These are phyloP conservation scores for Vanacampus margaritifer DNA, from an alignment of 2,113 vertebrate genomes.

Conservation along the genomic window DNA sequence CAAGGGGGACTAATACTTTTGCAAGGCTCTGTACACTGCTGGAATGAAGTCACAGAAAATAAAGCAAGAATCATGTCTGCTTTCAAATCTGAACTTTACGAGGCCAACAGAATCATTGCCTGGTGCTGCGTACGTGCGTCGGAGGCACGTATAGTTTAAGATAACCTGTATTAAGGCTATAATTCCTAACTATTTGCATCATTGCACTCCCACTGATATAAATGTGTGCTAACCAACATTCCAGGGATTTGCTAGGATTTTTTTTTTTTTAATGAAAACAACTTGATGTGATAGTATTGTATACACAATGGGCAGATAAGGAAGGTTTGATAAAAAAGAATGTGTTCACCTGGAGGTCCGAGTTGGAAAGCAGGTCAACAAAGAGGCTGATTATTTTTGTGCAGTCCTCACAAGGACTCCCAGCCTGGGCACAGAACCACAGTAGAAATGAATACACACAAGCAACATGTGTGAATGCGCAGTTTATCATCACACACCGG, in stretches of 20 bases:
- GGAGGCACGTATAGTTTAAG: too few species aligned
- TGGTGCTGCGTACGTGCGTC: too few species aligned
- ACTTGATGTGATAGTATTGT: background rate
- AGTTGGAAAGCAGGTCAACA: conserved; percentile 58
- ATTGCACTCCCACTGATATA: conserved; percentile 14
- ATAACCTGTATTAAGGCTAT: background rate
- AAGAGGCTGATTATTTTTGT: conserved; percentile 67
- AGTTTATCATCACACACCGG: background rate
- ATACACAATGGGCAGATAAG: conserved; percentile 25
- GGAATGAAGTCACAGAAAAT: too few species aligned
- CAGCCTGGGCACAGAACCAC: conserved; percentile 46
- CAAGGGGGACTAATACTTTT: too few species aligned
- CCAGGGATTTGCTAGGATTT: background rate
- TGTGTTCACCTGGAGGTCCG: conserved; percentile 64
- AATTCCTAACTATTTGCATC: conserved; percentile 11
- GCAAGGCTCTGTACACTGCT: too few species aligned
- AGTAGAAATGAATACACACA: background rate
- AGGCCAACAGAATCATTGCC: too few species aligned
- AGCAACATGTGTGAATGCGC: background rate
- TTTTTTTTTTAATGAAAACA: background rate
- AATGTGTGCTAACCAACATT: background rate
- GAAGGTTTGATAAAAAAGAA: conserved; percentile 2
- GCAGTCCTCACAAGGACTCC: conserved; percentile 70
- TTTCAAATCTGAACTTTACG: too few species aligned
- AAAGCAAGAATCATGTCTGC: too few species aligned